These are phyloP conservation scores for Halcyon malimbica DNA, from an alignment of 2,113 vertebrate species.

Conservation along the genomic window DNA sequence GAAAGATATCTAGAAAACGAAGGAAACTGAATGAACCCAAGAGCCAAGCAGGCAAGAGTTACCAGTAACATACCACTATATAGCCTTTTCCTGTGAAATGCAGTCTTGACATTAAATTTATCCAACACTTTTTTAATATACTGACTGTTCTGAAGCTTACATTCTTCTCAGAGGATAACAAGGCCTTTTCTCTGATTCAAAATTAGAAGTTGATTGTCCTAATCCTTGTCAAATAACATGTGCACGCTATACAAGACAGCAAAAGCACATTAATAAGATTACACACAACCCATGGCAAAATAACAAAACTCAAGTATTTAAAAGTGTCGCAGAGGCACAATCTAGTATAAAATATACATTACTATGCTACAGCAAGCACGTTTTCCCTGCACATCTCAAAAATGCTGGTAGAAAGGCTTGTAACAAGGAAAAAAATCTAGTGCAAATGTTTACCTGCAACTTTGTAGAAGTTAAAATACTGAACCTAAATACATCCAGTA, in stretches of 20 bases:
- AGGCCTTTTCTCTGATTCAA: not conserved
- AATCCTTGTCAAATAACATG: not conserved
- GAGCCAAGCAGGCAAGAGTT: not conserved
- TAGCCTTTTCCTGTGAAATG: not conserved
- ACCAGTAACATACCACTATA: not conserved
- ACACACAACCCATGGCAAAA: not conserved
- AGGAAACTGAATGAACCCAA: not conserved
- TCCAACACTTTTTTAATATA: not conserved
- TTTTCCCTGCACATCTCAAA: not conserved
- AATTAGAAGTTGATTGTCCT: not conserved
- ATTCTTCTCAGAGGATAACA: not conserved
- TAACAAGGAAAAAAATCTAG: not conserved
- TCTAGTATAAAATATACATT: not conserved
- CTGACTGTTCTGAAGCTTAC: not conserved
- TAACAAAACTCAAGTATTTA: not conserved
- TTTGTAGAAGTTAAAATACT: not conserved
- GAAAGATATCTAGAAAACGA: not conserved
- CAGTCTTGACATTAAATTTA: not conserved
- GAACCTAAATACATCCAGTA: not conserved
- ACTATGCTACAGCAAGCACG: not conserved
- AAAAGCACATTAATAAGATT: not conserved
- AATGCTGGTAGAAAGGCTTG: not conserved
- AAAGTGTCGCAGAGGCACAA: not conserved
- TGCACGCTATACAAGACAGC: not conserved
- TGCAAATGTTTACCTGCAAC: not conserved